Percentiles rank a stretch among this genome's conserved stretches.
phyloP scores from a whole-genome alignment of 2,888 invertebrate species.

The Dugesia japonica region DNA sequence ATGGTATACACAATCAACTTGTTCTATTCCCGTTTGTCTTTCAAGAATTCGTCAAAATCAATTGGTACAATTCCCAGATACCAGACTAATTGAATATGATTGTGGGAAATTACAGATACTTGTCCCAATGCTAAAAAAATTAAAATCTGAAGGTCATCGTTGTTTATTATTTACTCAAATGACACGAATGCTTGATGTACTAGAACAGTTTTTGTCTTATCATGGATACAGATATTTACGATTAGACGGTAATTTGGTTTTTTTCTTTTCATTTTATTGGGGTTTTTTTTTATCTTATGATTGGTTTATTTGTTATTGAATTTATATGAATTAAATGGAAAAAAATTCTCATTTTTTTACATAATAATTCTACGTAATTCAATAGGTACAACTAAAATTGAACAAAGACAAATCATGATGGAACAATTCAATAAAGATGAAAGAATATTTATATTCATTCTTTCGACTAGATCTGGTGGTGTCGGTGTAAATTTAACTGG shows the following conservation, averaged over 20 bases:
- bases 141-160: conserved; percentile 69
- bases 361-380: too few species aligned
- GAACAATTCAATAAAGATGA: conserved; percentile 87
- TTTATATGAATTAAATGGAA: too few species aligned
- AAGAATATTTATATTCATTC: conserved; percentile 84
- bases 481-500: conserved; percentile 94
- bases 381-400: conserved; percentile 65
- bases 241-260: conserved; percentile 64
- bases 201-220: conserved; percentile 85
- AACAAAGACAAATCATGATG: conserved; percentile 79
- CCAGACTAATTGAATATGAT: conserved; percentile 91
- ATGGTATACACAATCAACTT: neutral
- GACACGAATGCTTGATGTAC: conserved; percentile 92
- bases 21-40: neutral
- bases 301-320: too few species aligned
- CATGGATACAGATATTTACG: conserved; percentile 71
- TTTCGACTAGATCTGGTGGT: conserved; percentile 90
- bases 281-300: too few species aligned
- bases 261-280: neutral
- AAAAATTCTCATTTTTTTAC: too few species aligned
- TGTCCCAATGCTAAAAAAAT: conserved; percentile 62
- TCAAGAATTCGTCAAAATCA: conserved; percentile 13
- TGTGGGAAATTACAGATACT: conserved; percentile 88
- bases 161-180: conserved; percentile 96
- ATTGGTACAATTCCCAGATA: conserved; percentile 80